These are phyloP conservation scores for Nixonia krombeini DNA, from an alignment of 1,140 invertebrate species.

Conservation along the genomic window DNA sequence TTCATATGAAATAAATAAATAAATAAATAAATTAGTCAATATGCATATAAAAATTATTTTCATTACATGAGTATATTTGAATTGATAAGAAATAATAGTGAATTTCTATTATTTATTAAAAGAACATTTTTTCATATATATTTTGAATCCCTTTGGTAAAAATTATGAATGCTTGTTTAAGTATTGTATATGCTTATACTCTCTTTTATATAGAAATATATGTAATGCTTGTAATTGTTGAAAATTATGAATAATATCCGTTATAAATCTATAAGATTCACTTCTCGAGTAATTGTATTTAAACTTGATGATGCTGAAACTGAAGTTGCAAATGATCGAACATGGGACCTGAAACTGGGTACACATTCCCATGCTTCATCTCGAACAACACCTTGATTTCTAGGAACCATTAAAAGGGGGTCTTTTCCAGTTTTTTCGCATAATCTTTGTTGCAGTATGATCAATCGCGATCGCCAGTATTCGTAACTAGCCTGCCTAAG, in stretches of 20 bases:
- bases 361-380: conserved; percentile 61
- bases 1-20: too few relatives aligned
- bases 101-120: too few relatives aligned
- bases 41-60: too few relatives aligned
- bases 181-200: too few relatives aligned
- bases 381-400: conserved; percentile 73
- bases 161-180: too few relatives aligned
- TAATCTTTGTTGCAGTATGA: conserved; percentile 74
- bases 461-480: conserved; percentile 74
- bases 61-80: too few relatives aligned
- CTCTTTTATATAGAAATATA: too few relatives aligned
- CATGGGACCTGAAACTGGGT: conserved; percentile 64
- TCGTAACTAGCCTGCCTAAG: conserved; percentile 76
- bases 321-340: conserved; percentile 54
- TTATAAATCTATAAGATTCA: conserved; percentile 61
- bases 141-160: too few relatives aligned
- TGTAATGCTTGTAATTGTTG: too few relatives aligned
- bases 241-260: neutral
- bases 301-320: conserved; percentile 46
- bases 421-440: conserved; percentile 76
- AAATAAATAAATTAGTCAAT: too few relatives aligned
- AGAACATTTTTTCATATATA: too few relatives aligned
- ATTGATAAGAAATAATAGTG: too few relatives aligned
- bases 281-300: conserved; percentile 54
- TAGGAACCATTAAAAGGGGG: conserved; percentile 76